Percentiles rank a stretch among this genome's conserved stretches.
Evolutionary conservation across 2,888 invertebrate species (phyloP).

Genomic region (Uloborus plumipes): DNA sequence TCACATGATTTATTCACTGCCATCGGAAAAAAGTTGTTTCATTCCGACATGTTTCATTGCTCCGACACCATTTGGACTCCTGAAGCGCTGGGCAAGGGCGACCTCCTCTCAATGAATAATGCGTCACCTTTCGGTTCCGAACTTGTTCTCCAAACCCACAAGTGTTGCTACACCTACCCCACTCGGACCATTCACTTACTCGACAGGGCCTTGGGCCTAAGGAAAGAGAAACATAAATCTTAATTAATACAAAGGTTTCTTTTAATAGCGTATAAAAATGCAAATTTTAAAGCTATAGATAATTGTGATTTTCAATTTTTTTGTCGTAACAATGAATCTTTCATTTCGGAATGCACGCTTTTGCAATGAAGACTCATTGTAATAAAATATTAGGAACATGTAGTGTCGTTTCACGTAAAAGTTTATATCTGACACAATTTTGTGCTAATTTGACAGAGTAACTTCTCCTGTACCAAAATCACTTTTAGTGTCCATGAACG

Average conservation of each 20-base stretch:
- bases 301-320: not conserved
- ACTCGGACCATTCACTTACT: conserved; percentile 87
- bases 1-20: conserved; percentile 47
- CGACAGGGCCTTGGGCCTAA: conserved; percentile 86
- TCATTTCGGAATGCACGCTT: too few relatives aligned
- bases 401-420: too few relatives aligned
- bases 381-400: too few relatives aligned
- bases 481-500: too few relatives aligned
- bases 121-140: conserved; percentile 82
- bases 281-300: not conserved
- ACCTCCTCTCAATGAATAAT: conserved; percentile 84
- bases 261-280: not conserved
- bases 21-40: conserved; percentile 50
- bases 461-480: too few relatives aligned
- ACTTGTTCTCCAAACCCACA: conserved; percentile 91
- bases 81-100: conserved; percentile 85
- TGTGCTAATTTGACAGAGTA: too few relatives aligned
- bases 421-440: too few relatives aligned
- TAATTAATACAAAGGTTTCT: too few relatives aligned
- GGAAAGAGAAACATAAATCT: conserved; percentile 66
- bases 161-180: conserved; percentile 88
- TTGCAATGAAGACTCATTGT: too few relatives aligned
- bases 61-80: conserved; percentile 89
- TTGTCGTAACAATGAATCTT: too few relatives aligned
- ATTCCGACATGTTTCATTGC: conserved; percentile 44